phyloP scores from a whole-genome alignment of 2,113 vertebrate species.

The Barnardius zonarius region DNA sequence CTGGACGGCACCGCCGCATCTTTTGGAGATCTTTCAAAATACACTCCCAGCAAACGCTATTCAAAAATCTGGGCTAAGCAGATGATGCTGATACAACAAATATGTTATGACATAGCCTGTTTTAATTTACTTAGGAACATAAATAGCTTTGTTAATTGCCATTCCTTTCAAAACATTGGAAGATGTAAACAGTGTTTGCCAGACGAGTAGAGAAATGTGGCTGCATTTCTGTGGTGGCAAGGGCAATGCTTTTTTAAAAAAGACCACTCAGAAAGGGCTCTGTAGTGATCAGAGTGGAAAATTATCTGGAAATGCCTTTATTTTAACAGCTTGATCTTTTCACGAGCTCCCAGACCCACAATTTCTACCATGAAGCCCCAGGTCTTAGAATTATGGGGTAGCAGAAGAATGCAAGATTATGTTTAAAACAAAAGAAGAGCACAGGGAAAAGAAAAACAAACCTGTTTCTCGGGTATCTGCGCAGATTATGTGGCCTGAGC shows the following conservation, averaged over 20 bases:
- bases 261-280: neutral
- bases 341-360: fast-evolving
- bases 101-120: neutral
- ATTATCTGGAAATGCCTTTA: neutral
- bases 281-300: neutral
- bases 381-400: neutral
- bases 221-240: neutral
- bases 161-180: neutral
- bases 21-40: conserved; percentile 50
- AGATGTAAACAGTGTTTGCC: neutral
- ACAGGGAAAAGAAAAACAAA: neutral
- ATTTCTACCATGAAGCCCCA: neutral
- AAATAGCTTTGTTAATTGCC: conserved; percentile 25
- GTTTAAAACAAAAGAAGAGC: neutral
- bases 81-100: conserved; percentile 28
- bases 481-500: neutral
- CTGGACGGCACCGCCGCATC: neutral
- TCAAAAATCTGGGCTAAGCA: conserved; percentile 1
- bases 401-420: neutral
- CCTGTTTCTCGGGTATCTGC: neutral
- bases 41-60: neutral
- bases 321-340: neutral
- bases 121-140: neutral
- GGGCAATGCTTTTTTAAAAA: neutral
- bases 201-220: neutral